Evolutionary conservation across 2,113 vertebrate genomes (phyloP).

Genomic region (Chrysochloris asiatica): DNA sequence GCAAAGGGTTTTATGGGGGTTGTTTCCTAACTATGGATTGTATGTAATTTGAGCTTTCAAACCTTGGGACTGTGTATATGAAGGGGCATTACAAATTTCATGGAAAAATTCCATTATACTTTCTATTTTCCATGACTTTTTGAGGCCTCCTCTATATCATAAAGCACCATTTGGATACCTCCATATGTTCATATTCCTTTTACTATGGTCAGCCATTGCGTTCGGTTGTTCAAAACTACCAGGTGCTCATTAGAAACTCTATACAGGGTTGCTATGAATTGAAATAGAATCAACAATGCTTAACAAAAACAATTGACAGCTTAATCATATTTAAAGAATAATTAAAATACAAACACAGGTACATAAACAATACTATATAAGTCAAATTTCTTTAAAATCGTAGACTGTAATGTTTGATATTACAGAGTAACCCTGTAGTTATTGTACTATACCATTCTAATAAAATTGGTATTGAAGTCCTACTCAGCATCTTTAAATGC

Average conservation of each 20-base stretch:
- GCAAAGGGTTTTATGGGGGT: too few relatives aligned
- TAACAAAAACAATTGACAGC: slow-evolving; percentile 25
- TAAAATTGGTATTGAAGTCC: slow-evolving; percentile 13
- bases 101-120: too few relatives aligned
- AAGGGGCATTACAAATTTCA: too few relatives aligned
- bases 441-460: not conserved
- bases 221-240: too few relatives aligned
- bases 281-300: too few relatives aligned
- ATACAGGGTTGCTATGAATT: too few relatives aligned
- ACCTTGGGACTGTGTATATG: too few relatives aligned
- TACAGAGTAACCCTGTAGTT: slow-evolving; percentile 32
- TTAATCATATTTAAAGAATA: slow-evolving; percentile 7
- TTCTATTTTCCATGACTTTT: too few relatives aligned
- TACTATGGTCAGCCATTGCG: not conserved
- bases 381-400: slow-evolving; percentile 48
- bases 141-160: too few relatives aligned
- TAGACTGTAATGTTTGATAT: not conserved
- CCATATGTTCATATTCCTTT: not conserved
- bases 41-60: too few relatives aligned
- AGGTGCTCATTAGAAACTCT: too few relatives aligned
- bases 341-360: not conserved
- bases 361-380: slow-evolving; percentile 17
- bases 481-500: slow-evolving; percentile 19
- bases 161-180: not conserved
- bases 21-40: too few relatives aligned